A percentile compares a stretch with the other conserved stretches of the same genome.
These are phyloP conservation scores for Mya arenaria DNA, from an alignment of 1,140 invertebrate species.

Conservation along the genomic window DNA sequence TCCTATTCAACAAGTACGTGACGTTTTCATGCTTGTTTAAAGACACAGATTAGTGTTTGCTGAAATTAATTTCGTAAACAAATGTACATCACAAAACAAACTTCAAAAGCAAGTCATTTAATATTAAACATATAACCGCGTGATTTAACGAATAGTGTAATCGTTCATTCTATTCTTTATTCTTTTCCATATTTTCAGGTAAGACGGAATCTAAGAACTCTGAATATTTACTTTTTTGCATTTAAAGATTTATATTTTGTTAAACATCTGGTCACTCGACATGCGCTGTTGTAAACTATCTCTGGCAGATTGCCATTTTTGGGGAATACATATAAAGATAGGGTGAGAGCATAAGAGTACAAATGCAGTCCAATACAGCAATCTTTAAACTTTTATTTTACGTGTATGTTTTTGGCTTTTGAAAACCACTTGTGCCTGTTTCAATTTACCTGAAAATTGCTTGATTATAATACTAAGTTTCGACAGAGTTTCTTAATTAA, in stretches of 20 bases:
- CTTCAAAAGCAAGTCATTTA: not conserved
- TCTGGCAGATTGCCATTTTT: too few relatives aligned
- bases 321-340: too few relatives aligned
- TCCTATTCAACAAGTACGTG: constrained; percentile 97
- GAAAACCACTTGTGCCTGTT: not conserved
- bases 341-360: not conserved
- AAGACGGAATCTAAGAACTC: not conserved
- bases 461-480: not conserved
- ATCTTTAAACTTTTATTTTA: not conserved
- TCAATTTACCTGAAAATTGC: not conserved
- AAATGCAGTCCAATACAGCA: not conserved
- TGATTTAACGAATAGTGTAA: not conserved
- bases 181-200: not conserved
- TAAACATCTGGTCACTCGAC: too few relatives aligned
- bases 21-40: not conserved
- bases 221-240: too few relatives aligned
- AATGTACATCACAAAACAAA: not conserved
- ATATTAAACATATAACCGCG: not conserved
- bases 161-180: not conserved
- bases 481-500: not conserved
- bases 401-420: not conserved
- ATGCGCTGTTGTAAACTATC: too few relatives aligned
- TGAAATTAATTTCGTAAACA: not conserved
- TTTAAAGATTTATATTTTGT: too few relatives aligned
- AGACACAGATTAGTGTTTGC: not conserved